phyloP scores from a whole-genome alignment of 2,888 invertebrate genomes.

The Bimastos eiseni region DNA sequence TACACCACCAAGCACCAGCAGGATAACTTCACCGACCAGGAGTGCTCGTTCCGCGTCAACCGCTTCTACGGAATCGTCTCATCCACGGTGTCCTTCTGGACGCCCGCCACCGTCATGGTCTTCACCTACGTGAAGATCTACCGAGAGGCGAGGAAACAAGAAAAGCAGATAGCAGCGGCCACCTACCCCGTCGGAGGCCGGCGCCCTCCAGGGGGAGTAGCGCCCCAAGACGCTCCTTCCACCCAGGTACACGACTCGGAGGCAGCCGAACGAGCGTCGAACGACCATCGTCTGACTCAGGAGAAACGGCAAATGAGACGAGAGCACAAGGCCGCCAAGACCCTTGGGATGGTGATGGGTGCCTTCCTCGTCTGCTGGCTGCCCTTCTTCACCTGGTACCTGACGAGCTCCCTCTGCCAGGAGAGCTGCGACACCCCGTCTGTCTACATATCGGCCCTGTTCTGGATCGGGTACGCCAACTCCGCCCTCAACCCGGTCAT shows the following conservation, averaged over 20 bases:
- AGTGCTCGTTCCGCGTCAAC: conserved; percentile 55
- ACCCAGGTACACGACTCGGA: background rate
- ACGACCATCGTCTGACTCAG: conserved; percentile 43
- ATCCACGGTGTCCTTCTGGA: conserved; percentile 62
- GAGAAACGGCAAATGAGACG: conserved; percentile 49
- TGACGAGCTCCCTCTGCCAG: conserved; percentile 37
- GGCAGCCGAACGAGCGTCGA: background rate
- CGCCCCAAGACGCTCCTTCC: background rate
- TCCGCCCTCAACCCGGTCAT: conserved; percentile 51
- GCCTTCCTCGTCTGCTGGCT: conserved; percentile 96
- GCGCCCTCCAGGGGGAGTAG: background rate
- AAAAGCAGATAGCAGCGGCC: conserved; percentile 48
- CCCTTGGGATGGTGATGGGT: conserved; percentile 95
- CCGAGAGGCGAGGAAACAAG: conserved; percentile 58
- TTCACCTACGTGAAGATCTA: conserved; percentile 59
- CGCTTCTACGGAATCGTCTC: conserved; percentile 59
- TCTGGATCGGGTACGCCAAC: conserved; percentile 53
- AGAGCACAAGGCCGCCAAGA: conserved; percentile 77
- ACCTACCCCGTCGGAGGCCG: background rate
- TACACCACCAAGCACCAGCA: conserved; percentile 73
- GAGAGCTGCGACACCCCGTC: conserved; percentile 31
- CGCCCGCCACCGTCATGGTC: conserved; percentile 60
- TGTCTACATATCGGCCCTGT: conserved; percentile 44
- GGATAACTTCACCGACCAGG: background rate
- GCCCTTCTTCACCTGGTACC: conserved; percentile 89